These are phyloP conservation scores for Priocnemis perturbator DNA, from an alignment of 2,888 invertebrate species.

Conservation along the genomic window DNA sequence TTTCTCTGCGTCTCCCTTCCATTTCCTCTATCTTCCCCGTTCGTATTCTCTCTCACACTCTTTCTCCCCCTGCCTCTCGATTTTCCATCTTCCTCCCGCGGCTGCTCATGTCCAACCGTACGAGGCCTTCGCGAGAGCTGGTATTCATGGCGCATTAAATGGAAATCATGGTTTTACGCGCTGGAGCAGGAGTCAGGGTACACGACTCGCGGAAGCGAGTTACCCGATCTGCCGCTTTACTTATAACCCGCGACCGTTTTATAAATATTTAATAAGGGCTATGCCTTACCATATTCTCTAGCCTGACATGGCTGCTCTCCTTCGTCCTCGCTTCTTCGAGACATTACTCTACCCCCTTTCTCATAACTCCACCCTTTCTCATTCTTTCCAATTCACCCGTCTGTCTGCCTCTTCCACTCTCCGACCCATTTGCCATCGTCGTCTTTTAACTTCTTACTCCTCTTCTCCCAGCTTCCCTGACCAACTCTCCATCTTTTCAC, in stretches of 20 bases:
- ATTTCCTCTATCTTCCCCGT: too few relatives aligned
- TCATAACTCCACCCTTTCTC: not conserved
- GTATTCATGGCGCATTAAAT: slow-evolving; percentile 65
- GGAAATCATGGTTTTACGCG: slow-evolving; percentile 64
- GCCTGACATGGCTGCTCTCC: slow-evolving; percentile 1
- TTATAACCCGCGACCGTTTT: slow-evolving; percentile 60
- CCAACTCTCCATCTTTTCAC: too few relatives aligned
- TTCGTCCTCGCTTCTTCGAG: not conserved
- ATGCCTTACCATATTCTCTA: slow-evolving; percentile 34
- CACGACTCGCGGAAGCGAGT: slow-evolving; percentile 36
- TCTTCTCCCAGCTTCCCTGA: not conserved
- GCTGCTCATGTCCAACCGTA: not conserved
- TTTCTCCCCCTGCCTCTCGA: not conserved
- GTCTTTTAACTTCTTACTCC: not conserved
- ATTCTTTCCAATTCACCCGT: not conserved
- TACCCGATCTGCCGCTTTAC: slow-evolving; percentile 51
- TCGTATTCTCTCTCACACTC: not conserved
- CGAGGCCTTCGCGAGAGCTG: slow-evolving; percentile 4
- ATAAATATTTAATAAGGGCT: slow-evolving; percentile 64
- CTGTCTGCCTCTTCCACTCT: not conserved
- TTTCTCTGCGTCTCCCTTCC: not conserved
- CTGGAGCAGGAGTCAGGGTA: slow-evolving; percentile 31
- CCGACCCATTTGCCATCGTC: not conserved
- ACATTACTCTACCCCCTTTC: not conserved
- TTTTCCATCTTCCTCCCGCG: not conserved